Conservation (phyloP, 2,888 invertebrate genomes). For the Metacarcinus magister region DNA sequence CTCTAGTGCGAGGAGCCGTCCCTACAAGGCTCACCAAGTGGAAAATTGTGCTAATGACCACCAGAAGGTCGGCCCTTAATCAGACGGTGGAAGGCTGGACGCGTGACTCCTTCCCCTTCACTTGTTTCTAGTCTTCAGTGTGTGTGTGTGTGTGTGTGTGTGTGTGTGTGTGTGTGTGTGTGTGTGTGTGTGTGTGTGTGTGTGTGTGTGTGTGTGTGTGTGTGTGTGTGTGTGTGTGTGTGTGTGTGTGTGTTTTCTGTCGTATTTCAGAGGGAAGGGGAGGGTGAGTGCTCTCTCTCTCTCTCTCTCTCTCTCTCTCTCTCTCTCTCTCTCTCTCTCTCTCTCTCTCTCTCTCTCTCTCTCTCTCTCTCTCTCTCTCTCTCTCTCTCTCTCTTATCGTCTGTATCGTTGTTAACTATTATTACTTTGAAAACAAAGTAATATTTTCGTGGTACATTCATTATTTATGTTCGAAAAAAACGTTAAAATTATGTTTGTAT, state of each 20-base stretch:
- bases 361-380: constrained; percentile 26
- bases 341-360: constrained; percentile 26
- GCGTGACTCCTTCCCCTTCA: not conserved
- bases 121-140: not conserved
- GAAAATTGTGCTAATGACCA: constrained; percentile 54
- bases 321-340: not conserved
- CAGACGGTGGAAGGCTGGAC: not conserved
- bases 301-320: too few relatives aligned
- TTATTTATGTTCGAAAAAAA: not conserved
- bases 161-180: constrained; percentile 26
- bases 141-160: constrained; percentile 26
- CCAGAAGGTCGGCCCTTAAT: not conserved
- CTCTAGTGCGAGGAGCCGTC: not conserved
- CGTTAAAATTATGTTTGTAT: not conserved
- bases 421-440: not conserved
- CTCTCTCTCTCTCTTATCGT: not conserved
- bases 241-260: not conserved
- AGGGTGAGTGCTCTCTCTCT: not conserved
- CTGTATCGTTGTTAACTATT: not conserved
- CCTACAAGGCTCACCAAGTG: not conserved
- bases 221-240: constrained; percentile 26
- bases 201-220: constrained; percentile 26
- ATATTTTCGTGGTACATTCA: not conserved
- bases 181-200: constrained; percentile 26
- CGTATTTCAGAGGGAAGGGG: not conserved